These are phyloP conservation scores for Drosophila ochracea DNA, from an alignment of 2,888 invertebrate species.

Conservation along the genomic window DNA sequence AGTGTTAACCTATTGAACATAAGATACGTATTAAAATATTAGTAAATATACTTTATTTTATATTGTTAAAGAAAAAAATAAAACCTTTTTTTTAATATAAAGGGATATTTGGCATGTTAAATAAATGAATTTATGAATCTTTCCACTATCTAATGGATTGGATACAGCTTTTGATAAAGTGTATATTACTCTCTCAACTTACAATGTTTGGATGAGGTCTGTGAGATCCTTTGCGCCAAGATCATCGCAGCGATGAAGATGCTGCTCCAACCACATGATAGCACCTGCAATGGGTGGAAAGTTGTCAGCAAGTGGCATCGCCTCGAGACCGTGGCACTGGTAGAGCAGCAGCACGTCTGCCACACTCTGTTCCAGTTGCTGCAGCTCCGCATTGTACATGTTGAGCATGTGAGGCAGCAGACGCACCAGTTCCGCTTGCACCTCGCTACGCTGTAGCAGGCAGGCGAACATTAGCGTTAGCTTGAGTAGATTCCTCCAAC, in stretches of 20 bases:
- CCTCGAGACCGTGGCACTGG: constrained; percentile 65
- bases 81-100: not conserved
- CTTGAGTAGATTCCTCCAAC: constrained; percentile 87
- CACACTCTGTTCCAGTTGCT: constrained; percentile 75
- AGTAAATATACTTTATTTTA: not conserved
- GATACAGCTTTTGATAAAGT: too few relatives aligned
- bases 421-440: constrained; percentile 86
- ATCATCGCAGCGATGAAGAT: constrained; percentile 86
- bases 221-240: constrained; percentile 71
- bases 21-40: not conserved
- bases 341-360: constrained; percentile 67
- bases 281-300: constrained; percentile 89
- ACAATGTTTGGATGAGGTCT: constrained; percentile 72
- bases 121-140: not conserved
- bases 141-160: not conserved
- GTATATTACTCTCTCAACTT: constrained; percentile 22
- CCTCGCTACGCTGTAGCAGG: constrained; percentile 86
- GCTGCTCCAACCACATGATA: constrained; percentile 91
- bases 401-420: constrained; percentile 86
- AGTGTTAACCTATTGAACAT: constrained; percentile 35
- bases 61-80: not conserved
- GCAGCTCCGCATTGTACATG: constrained; percentile 84
- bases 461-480: constrained; percentile 86
- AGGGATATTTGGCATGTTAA: too few relatives aligned
- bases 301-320: constrained; percentile 85